Conservation (phyloP, 2,888 invertebrate species). For the Lapara coniferarum region DNA sequence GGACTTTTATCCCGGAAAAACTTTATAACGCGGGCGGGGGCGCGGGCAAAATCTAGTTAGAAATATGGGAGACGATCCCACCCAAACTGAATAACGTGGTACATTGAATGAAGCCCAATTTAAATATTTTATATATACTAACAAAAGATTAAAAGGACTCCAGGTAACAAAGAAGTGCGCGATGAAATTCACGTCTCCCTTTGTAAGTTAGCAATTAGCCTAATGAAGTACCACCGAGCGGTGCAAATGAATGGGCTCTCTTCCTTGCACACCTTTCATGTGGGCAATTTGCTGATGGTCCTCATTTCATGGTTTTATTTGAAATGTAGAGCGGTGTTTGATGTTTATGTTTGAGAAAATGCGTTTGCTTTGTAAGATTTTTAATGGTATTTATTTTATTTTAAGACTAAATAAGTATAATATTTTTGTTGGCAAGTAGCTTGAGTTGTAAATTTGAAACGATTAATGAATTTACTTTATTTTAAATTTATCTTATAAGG, state of each 20-base stretch:
- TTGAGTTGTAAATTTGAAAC: too few species aligned
- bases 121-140: too few species aligned
- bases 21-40: too few species aligned
- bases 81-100: too few species aligned
- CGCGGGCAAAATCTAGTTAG: too few species aligned
- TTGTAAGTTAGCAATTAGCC: constrained; percentile 78
- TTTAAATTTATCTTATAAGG: too few species aligned
- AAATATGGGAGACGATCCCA: too few species aligned
- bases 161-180: constrained; percentile 67
- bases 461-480: too few species aligned
- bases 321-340: constrained; percentile 7
- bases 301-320: constrained; percentile 53
- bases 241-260: constrained; percentile 73
- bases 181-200: constrained; percentile 77
- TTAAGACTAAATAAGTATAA: too few species aligned
- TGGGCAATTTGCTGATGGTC: constrained; percentile 77
- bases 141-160: constrained; percentile 32
- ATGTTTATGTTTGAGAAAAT: not conserved
- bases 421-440: too few species aligned
- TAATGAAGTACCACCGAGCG: constrained; percentile 74
- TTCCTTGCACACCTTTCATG: constrained; percentile 79
- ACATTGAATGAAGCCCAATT: too few species aligned
- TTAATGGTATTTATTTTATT: not conserved
- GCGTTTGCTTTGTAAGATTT: not conserved
- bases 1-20: too few species aligned